Evolutionary conservation across 2,888 invertebrate species (phyloP), one percentile per base, ranked within the genome.

Genomic region (Luffia ferchaultella): DNA sequence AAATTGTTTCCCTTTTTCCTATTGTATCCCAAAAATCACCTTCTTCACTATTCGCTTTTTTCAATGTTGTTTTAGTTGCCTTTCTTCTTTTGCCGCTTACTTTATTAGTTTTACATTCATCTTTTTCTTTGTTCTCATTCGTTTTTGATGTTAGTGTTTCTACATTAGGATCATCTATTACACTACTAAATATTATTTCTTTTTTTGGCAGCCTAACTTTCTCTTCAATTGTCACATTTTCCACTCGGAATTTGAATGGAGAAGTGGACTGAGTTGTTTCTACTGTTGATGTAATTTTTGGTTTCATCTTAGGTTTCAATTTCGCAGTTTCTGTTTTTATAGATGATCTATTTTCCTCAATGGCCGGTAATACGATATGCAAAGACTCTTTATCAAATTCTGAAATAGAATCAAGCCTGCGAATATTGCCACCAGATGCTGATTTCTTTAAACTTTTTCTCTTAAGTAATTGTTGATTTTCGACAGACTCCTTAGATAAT

Each of bases 1-100:
- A 87, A 43, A 89, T 70, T n/a, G 89, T 88, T 70, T 90, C 90
- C 53, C 90, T 73, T 57, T 87, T 85, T 2, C 87, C 89, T 54
- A 90, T 88, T 70, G 83, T 85, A 19, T 85, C 84, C 90, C 90
- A 90, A 72, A 90, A 90, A 63, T 89, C 88, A 12, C 77, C 79
- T 53, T 51, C 50, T 57, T 55, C 52, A 51, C 53, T 50, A 55
- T 60, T 54, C 57, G 65, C 58, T 53, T 58, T 62, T 65, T 49
- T 56, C 62, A 55, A 42, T 48, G 48, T 49, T 53, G 52, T 47
- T 55, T 50, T 54, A 53, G 52, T 66, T n/a, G n/a, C n/a, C n/a
- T 71, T 51, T 65, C 57, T 60, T 55, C 63, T 60, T 54, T 64
- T 60, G 50, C 60, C 55, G 53, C 63, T 59, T 63, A 57, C 52